These are phyloP conservation scores for Melanocharis versteri DNA, from an alignment of 2,113 vertebrate species.

Conservation along the genomic window DNA sequence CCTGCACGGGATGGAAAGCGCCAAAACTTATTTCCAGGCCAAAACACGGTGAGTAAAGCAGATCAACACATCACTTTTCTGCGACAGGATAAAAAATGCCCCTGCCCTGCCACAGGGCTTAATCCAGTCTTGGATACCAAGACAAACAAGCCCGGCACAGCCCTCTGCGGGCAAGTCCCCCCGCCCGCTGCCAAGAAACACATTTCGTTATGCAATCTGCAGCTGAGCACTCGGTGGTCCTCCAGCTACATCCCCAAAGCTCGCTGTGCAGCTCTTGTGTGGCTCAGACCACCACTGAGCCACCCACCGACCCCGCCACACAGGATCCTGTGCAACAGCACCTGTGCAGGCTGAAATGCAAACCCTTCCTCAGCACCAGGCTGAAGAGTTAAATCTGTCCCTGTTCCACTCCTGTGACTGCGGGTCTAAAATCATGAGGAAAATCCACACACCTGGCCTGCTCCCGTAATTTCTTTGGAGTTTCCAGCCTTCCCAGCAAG, in stretches of 20 bases:
- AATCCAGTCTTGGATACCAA: neutral
- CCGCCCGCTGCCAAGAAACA: neutral
- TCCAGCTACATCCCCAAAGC: neutral
- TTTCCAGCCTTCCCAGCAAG: neutral
- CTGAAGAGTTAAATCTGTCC: neutral
- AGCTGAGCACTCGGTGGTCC: neutral
- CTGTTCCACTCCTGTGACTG: neutral
- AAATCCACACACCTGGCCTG: neutral
- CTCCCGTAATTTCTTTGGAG: accelerated
- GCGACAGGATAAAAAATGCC: neutral
- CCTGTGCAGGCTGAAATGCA: neutral
- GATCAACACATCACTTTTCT: neutral
- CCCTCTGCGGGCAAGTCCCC: neutral
- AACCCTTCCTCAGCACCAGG: neutral
- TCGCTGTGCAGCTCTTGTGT: neutral
- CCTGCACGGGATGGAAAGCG: accelerated
- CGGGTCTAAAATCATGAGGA: neutral
- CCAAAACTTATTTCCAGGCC: neutral
- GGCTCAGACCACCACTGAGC: neutral
- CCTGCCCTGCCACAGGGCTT: neutral
- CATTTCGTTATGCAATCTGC: neutral
- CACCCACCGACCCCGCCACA: accelerated
- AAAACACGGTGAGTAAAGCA: neutral
- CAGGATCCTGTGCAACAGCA: neutral
- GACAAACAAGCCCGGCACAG: neutral